A percentile compares a stretch with the other conserved stretches of the same genome.
Conservation (phyloP, 2,113 vertebrate species). For the Rhineura floridana region DNA sequence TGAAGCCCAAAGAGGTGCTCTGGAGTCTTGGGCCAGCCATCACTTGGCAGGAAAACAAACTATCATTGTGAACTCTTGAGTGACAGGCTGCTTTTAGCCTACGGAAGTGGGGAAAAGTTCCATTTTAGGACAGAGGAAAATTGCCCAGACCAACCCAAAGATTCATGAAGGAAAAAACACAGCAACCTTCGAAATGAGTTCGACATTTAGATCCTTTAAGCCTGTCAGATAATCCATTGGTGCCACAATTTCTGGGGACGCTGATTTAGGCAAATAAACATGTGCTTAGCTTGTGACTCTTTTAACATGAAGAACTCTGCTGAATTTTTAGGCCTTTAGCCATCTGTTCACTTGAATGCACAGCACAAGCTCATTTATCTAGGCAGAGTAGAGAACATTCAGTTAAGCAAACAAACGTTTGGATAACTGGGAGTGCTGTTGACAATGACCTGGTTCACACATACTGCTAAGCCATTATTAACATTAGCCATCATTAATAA, state of each 20-base stretch:
- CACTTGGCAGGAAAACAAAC: neutral
- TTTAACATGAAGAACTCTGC: neutral
- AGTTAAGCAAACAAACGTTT: neutral
- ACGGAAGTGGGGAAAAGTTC: neutral
- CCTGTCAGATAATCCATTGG: neutral
- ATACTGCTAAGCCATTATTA: no score
- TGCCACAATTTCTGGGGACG: neutral
- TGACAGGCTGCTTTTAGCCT: neutral
- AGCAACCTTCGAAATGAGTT: neutral
- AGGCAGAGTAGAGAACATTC: neutral
- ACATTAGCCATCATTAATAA: no score
- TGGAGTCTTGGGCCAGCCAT: neutral
- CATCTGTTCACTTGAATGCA: neutral
- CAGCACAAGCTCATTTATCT: neutral
- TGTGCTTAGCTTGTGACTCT: neutral
- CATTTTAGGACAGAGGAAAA: neutral
- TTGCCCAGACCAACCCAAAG: neutral
- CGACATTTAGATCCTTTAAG: conserved; percentile 2
- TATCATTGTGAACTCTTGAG: neutral
- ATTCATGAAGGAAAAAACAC: neutral
- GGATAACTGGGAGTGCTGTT: neutral
- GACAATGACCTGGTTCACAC: neutral
- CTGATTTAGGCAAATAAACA: neutral
- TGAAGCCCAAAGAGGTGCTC: neutral
- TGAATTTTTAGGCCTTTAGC: neutral